Evolutionary conservation across 1,140 invertebrate species (phyloP), one percentile per base, ranked within the genome.

Genomic region (Hycleus cichorii): DNA sequence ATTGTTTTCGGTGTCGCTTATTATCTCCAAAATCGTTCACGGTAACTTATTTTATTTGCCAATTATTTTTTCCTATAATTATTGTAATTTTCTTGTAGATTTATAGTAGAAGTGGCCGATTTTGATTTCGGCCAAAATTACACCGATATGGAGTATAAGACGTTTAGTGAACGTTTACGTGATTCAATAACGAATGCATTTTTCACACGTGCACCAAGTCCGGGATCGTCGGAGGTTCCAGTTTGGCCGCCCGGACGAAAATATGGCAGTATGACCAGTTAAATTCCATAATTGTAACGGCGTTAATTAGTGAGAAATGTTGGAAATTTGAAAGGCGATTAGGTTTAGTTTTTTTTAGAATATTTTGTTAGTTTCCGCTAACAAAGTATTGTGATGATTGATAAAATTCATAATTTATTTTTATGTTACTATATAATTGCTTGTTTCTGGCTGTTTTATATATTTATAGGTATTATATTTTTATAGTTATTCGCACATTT

Each of bases 1-100:
- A 84, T 93, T 38, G 82, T 93, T 40, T 91, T 92, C 74, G 90
- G 90, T 9, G 82, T 91, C 4, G 88, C 90, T 0, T 91, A 90
- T 71, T 92, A 90, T 62, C 76, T 89, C 32, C 88, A 91, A 69
- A 89, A 83, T 67, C 79, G 84, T 58, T 83, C 85, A 44, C 85
- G 83, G 85, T 87, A 72, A 18, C 18, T 18, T 44, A 39, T 46
- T 11, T 53, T 39, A 48, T 44, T 32, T 47, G 1, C 42, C n/a
- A 39, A n/a, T 18, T 8, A 25, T 39, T n/a, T 25, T 5, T 5
- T 7, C 0, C 18, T 53, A 43, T 53, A 11, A 38, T 38, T 43
- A 43, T 57, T 50, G 9, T 39, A 25, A 59, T 66, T 64, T 58
- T 56, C 66, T 60, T 69, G 68, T 72, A 87, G 89, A 63, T 88